These are phyloP conservation scores for Myathropa florea DNA, from an alignment of 2,888 invertebrate genomes.

Conservation along the genomic window DNA sequence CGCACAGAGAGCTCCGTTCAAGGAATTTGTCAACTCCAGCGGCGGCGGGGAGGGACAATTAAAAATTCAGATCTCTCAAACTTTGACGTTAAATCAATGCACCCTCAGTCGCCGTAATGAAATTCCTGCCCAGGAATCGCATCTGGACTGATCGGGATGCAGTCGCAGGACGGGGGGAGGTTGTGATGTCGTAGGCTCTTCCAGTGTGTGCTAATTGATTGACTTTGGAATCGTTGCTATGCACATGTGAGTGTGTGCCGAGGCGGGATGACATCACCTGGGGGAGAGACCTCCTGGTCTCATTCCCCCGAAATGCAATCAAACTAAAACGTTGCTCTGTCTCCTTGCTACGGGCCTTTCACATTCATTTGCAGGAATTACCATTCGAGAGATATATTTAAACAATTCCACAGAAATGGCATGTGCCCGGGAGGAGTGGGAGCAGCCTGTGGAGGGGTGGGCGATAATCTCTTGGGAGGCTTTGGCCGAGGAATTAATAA, in stretches of 20 bases:
- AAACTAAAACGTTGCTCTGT: slow-evolving; percentile 12
- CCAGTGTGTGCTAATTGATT: slow-evolving; percentile 39
- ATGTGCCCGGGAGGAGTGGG: background rate
- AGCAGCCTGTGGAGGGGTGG: background rate
- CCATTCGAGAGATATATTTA: slow-evolving; percentile 24
- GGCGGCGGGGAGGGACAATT: background rate
- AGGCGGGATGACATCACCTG: slow-evolving; percentile 23
- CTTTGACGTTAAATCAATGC: slow-evolving; percentile 28
- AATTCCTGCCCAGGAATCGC: slow-evolving; percentile 16
- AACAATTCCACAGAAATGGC: slow-evolving; percentile 10
- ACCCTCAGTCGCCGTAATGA: slow-evolving; percentile 21
- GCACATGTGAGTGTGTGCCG: background rate
- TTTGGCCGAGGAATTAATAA: background rate
- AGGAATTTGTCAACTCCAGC: background rate
- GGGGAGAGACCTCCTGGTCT: background rate
- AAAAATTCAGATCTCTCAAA: slow-evolving; percentile 19
- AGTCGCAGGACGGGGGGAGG: background rate
- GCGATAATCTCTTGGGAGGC: background rate
- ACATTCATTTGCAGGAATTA: slow-evolving; percentile 24
- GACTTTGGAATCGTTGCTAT: slow-evolving; percentile 5
- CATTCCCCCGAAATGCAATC: slow-evolving; percentile 7
- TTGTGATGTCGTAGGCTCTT: background rate
- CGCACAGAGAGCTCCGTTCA: background rate
- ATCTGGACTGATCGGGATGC: background rate
- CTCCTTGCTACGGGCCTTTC: background rate